phyloP scores from a whole-genome alignment of 1,140 invertebrate species.

The Drosophila sproati region DNA sequence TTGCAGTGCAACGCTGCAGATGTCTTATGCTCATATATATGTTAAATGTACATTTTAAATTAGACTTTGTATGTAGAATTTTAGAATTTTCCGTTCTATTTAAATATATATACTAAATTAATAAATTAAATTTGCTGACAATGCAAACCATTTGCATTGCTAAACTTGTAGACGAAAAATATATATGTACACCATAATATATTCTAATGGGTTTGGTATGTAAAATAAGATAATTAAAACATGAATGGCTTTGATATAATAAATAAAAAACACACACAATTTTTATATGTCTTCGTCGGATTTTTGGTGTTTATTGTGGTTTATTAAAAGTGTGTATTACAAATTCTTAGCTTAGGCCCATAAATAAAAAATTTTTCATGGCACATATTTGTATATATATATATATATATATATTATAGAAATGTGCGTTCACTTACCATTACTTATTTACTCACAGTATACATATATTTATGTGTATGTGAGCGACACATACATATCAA shows the following conservation, averaged over 20 bases:
- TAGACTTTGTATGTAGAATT: too few species aligned
- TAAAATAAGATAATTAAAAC: conserved; percentile 10
- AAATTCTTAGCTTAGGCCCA: conserved; percentile 45
- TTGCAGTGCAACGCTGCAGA: too few species aligned
- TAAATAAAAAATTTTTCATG: conserved; percentile 37
- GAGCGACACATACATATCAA: conserved; percentile 33
- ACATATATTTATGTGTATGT: conserved; percentile 1
- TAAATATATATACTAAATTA: background rate
- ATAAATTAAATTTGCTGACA: conserved; percentile 1
- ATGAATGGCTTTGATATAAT: background rate
- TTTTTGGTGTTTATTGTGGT: conserved; percentile 19
- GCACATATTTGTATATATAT: conserved; percentile 14
- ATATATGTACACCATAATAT: background rate
- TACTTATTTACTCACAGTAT: background rate
- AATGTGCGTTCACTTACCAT: background rate
- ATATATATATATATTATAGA: background rate
- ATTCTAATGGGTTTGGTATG: background rate
- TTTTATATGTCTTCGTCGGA: conserved; percentile 10
- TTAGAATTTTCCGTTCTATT: background rate
- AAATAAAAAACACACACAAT: background rate
- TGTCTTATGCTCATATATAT: too few species aligned
- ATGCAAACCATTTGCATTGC: conserved; percentile 4
- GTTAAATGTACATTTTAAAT: too few species aligned
- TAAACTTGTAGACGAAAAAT: conserved; percentile 4
- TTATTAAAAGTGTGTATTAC: conserved; percentile 30